phyloP scores from a whole-genome alignment of 2,797 vertebrate genomes.

The Sebastes jordani region DNA sequence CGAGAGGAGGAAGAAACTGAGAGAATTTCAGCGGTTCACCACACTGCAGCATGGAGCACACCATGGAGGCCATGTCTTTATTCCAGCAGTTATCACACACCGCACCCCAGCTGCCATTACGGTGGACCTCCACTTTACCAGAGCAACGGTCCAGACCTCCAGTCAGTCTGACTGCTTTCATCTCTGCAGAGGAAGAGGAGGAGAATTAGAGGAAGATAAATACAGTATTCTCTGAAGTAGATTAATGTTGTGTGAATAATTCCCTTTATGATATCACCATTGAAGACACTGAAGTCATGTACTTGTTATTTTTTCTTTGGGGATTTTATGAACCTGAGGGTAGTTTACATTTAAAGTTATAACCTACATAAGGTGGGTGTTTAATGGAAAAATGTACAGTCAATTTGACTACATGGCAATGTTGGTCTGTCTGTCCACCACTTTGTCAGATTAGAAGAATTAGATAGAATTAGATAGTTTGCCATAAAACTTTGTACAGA shows the following conservation, averaged over 20 bases:
- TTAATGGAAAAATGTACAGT: neutral
- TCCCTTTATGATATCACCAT: neutral
- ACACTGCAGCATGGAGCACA: slow-evolving; percentile 78
- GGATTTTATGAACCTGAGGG: neutral
- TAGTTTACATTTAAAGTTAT: neutral
- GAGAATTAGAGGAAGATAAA: neutral
- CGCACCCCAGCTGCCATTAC: slow-evolving; percentile 78
- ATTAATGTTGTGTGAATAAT: neutral
- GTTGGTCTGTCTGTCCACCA: neutral
- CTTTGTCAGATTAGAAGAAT: neutral
- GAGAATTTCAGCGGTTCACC: accelerated
- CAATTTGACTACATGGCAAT: neutral
- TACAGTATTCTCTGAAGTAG: neutral
- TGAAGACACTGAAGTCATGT: neutral
- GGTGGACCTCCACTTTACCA: slow-evolving; percentile 80
- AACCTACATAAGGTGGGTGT: neutral
- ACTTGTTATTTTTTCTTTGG: neutral
- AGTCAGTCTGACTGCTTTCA: slow-evolving; percentile 70
- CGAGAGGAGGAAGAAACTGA: slow-evolving; percentile 44
- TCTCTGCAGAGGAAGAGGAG: slow-evolving; percentile 59
- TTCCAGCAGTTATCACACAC: slow-evolving; percentile 74
- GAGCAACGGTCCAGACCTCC: slow-evolving; percentile 79
- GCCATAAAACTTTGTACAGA: neutral
- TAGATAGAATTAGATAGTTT: neutral
- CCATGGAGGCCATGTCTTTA: slow-evolving; percentile 19